Base-by-base conservation (phyloP, 1,140 invertebrate species). In the Cherax destructor region DNA sequence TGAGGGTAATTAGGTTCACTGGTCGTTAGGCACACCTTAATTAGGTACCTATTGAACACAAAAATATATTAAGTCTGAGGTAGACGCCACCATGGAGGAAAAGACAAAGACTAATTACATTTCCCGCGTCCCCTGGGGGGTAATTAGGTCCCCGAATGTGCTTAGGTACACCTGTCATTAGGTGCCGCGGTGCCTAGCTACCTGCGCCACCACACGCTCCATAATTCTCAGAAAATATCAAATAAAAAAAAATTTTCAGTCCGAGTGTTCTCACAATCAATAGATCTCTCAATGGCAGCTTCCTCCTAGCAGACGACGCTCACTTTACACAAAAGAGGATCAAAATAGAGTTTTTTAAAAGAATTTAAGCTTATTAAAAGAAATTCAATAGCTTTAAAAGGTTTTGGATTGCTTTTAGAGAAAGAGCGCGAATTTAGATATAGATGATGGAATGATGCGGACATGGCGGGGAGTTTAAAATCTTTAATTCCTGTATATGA, bases 261-360 rank as follows among this genome's bases (percentile, higher is more conserved):
- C 69, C 24, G n/a, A 74, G 30, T n/a, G 30, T n/a, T 30, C 69
- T 74, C 30, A 6, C 69, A 83, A 83, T 83, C 80, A 83, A 61
- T 83, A 83, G 80, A 83, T 83, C 80, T 83, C 52, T 83, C 80
- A 83, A 83, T 83, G 80, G 80, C 52, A 59, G 80, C 41, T 83
- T 83, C 79, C 80, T 83, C 52, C 5, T 61, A 83, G 80, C 80
- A 83, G 80, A 83, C 80, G 80, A 83, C 80, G 30, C 52, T 5
- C 10, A 21, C 10, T 61, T 30, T 30, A 30, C 30, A 83, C 21
- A 83, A 18, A 83, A 83, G 80, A 83, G 80, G 49, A 83, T 83
- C 80, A 61, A 41, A 4, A 61, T 4, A 5, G 6, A 0, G 18
- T 6, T 11, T 9, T 2, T 30, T 30, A 61, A 30, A 61, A 5